Evolutionary conservation across 1,140 invertebrate species (phyloP), one percentile per base, ranked within the genome.

Genomic region (Aphaenogaster floridana): DNA sequence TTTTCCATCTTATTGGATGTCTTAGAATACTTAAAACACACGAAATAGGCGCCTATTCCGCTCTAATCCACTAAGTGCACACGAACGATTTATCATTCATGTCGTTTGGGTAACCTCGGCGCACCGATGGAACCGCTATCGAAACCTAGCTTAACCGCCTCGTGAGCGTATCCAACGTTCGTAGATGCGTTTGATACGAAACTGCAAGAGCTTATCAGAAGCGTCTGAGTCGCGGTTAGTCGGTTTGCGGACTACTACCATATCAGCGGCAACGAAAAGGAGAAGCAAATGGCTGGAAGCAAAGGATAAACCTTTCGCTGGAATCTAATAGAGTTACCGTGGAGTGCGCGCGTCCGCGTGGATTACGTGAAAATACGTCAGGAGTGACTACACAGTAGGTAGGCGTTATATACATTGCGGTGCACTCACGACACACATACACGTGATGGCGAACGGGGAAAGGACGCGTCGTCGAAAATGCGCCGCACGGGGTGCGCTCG

Each of bases 301-400:
- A 39, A 57, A 80, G 61, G 54, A 83, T 76, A 80, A 88, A 90
- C 86, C 86, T 88, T 92, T 88, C 79, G 84, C 78, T 61, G 76
- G 74, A 86, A 88, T 91, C 86, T 92, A 90, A 92, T 88, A 91
- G 91, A 92, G 91, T 91, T 91, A 89, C 89, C 80, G 68, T 81
- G 69, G 45, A 69, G 87, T 66, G 68, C 61, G 48, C 79, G 85
- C 66, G 77, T 80, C 83, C 89, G 61, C 15, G 21, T 64, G 88
- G 91, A 92, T 92, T 92, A 92, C 89, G 77, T 71, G 87, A 79
- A 90, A 92, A 87, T 92, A 91, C 88, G 80, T 89, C 66, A 89
- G 76, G 63, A 57, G 77, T 52, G 42, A 86, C 54, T 64, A 83
- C 48, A 45, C 74, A 79, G 61, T 52, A 21, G 76, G 2, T 61